Evolutionary conservation across 2,113 vertebrate species (phyloP), one percentile per base, ranked within the genome.

Genomic region (Peromyscus polionotus): DNA sequence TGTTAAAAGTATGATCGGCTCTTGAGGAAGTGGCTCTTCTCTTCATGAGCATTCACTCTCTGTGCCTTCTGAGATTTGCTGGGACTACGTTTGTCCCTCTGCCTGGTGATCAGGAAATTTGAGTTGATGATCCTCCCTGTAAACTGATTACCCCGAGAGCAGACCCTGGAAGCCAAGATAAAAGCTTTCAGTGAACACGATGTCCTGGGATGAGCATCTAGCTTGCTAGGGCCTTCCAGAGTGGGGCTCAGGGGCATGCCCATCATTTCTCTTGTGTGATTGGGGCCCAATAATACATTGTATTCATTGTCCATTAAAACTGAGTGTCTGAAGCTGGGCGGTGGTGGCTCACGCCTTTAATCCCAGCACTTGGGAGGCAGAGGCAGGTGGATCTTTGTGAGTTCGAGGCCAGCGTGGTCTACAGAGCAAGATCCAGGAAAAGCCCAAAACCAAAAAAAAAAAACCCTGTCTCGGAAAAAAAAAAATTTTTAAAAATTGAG

Each of bases 71-170:
- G 7, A 54, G 65, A 20, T 85, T 93, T 57, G 7, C 73, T 84
- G 65, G 83, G 20, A 26, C 59, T 14, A 0, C 42, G 24, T 95
- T 92, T 95, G 87, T 59, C 91, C 13, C 54, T 93, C 70, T 36
- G 63, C 31, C 67, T 72, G 54, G 51, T 70, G 85, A 93, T 95
- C 70, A 86, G 94, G 91, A 95, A 77, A 79, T 93, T 70, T 70
- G 97, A 96, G 90, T 96, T 97, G 88, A 42, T 84, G 63, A 54
- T 96, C 84, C 70, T 92, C 98, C 95, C 84, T 57, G 59, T 95
- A 90, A 95, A 77, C 80, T 98, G 94, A 67, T 98, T 94, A 95
- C 48, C 61, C 81, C 63, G 63, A 91, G 83, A 97, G 80, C 94
- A 75, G 84, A 54, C 54, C 0, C 16, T 95, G 97, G 95, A 97